Percentiles rank a stretch among this genome's conserved stretches.
Evolutionary conservation across 2,888 invertebrate species (phyloP).

Genomic region (Deilephila porcellus): DNA sequence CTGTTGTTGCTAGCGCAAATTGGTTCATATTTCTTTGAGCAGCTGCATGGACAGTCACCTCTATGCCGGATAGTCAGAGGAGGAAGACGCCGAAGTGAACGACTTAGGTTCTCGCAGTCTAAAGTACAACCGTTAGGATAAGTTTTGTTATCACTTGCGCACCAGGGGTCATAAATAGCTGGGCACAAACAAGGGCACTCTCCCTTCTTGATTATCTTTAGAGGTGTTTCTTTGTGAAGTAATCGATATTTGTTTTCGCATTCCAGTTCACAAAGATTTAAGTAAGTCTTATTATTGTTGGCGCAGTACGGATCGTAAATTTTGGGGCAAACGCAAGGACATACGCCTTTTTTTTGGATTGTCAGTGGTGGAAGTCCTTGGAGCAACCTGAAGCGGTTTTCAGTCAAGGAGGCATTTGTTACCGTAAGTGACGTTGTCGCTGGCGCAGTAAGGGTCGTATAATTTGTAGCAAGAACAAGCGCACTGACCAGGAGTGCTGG

Average conservation of each 20-base stretch:
- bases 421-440: not conserved
- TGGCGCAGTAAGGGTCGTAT: not conserved
- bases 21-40: not conserved
- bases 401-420: not conserved
- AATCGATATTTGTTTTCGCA: not conserved
- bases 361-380: not conserved
- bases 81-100: not conserved
- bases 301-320: not conserved
- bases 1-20: constrained; percentile 1
- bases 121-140: not conserved
- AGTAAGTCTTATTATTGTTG: no score
- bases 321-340: not conserved
- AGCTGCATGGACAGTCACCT: not conserved
- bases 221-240: not conserved
- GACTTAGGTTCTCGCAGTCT: not conserved
- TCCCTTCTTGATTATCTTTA: not conserved
- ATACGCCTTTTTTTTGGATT: not conserved
- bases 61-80: not conserved
- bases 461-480: not conserved
- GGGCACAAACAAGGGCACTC: not conserved
- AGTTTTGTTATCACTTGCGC: not conserved
- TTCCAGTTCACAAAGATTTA: not conserved
- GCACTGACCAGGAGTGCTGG: constrained; percentile 26
- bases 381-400: not conserved
- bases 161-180: not conserved